Conservation (phyloP, 1,140 invertebrate genomes). For the Conus ventricosus region DNA sequence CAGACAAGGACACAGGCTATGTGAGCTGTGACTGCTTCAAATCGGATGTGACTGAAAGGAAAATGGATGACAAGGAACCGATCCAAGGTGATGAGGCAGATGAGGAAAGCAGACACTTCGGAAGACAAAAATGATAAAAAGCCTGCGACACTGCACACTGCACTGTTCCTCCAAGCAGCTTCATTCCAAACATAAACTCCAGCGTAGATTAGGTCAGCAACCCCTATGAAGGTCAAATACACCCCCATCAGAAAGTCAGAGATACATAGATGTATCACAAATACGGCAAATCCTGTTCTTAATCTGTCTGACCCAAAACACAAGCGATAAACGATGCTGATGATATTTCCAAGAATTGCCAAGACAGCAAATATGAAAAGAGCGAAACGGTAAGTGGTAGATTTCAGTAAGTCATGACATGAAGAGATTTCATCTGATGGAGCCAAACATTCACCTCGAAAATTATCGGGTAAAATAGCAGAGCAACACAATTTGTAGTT, state of each 20-base stretch:
- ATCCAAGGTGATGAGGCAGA: constrained; percentile 21
- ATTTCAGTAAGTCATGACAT: neutral
- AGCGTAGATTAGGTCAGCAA: neutral
- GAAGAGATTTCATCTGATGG: constrained; percentile 17
- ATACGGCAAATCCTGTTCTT: neutral
- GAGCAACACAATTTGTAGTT: constrained; percentile 24
- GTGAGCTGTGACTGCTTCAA: neutral
- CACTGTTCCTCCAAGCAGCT: neutral
- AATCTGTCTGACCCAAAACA: neutral
- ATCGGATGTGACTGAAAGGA: neutral
- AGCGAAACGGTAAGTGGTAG: neutral
- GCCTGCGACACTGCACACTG: neutral
- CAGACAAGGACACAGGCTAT: neutral
- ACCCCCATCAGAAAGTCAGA: constrained; percentile 23
- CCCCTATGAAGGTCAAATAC: neutral
- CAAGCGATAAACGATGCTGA: neutral
- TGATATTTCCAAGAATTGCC: neutral
- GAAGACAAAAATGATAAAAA: constrained; percentile 6
- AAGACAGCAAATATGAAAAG: neutral
- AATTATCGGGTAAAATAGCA: neutral
- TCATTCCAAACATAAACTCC: constrained; percentile 7
- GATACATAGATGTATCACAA: neutral
- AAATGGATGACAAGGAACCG: neutral
- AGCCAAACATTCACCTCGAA: neutral
- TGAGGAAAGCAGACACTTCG: constrained; percentile 13